Evolutionary conservation across 37 sponge, comb jelly and placozoan genomes (phyloP).

Genomic region (Chondrilla cf. caribensis): DNA sequence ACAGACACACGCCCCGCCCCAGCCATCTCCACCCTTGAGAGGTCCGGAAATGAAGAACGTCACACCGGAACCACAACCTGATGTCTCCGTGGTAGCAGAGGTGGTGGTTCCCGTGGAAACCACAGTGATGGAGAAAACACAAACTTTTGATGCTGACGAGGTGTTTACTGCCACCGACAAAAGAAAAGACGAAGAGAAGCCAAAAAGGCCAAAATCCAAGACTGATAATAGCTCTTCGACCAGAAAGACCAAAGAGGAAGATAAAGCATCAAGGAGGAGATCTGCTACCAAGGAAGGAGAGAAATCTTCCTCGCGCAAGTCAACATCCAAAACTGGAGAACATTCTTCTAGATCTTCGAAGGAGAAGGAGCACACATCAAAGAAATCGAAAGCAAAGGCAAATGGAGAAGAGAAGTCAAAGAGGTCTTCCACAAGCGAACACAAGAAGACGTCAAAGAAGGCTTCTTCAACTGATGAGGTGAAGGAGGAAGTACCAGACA

Average conservation of each 20-base stretch:
- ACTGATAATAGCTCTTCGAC: no score
- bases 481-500: background rate
- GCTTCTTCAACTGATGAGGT: background rate
- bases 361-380: no score
- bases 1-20: no score
- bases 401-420: background rate
- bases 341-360: no score
- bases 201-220: no score
- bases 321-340: no score
- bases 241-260: no score
- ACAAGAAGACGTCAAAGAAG: background rate
- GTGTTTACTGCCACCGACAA: background rate
- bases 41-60: background rate
- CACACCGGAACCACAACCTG: background rate
- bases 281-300: no score
- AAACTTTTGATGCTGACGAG: background rate
- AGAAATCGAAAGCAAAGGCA: no score
- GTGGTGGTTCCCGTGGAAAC: conserved; percentile 8
- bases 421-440: background rate
- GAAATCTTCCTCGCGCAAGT: no score
- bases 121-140: conserved; percentile 4
- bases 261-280: no score
- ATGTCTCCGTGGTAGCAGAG: background rate
- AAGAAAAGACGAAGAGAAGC: no score
- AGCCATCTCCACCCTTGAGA: background rate